Evolutionary conservation across 1,140 invertebrate species (phyloP).

Genomic region (Saxidomus purpurata): DNA sequence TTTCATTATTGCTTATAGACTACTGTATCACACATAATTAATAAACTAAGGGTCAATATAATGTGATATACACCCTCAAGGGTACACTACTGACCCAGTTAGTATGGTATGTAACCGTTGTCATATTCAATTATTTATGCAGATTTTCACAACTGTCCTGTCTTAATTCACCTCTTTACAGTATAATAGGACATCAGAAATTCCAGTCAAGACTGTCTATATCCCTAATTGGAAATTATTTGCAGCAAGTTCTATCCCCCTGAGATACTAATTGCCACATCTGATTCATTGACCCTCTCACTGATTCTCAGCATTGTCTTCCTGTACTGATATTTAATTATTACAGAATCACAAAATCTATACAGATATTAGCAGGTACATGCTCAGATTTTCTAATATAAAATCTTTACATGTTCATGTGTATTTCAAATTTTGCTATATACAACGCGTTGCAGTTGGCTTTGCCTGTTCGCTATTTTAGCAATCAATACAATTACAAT

Average conservation of each 20-base stretch:
- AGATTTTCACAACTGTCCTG: background rate
- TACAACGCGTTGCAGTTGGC: too few species aligned
- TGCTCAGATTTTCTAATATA: too few species aligned
- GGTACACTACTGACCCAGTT: background rate
- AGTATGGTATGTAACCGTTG: background rate
- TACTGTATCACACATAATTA: too few species aligned
- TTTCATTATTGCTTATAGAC: too few species aligned
- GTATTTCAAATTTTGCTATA: too few species aligned
- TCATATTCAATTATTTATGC: constrained; percentile 11
- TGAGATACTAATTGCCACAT: background rate
- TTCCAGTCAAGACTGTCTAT: background rate
- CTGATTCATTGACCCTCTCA: background rate
- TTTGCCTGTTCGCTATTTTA: too few species aligned
- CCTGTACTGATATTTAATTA: background rate
- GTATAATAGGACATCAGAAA: background rate
- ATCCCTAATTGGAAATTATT: background rate
- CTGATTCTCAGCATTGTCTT: background rate
- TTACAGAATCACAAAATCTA: too few species aligned
- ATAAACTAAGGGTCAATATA: too few species aligned
- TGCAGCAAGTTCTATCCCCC: background rate
- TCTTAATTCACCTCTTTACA: background rate
- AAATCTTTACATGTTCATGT: too few species aligned
- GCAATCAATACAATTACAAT: too few species aligned
- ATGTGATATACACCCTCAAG: background rate
- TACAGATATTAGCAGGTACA: too few species aligned